Percentiles rank a stretch among this genome's conserved stretches.
Conservation (phyloP, 2,797 vertebrate species). For the Schizothorax lantsangensis region DNA sequence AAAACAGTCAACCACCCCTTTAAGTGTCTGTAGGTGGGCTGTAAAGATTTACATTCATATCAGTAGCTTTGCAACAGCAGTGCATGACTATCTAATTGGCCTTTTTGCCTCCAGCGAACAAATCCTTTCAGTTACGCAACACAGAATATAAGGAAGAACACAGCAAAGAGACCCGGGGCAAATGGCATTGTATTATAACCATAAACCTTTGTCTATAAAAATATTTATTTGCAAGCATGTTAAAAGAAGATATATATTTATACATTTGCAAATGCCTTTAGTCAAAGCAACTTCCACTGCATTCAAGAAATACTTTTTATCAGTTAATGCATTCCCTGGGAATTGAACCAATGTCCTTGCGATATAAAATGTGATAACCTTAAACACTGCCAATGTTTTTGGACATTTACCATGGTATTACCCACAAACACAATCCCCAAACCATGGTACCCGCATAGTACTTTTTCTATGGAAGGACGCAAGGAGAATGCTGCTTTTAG, state of each 20-base stretch:
- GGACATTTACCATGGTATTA: background rate
- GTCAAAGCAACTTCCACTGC: background rate
- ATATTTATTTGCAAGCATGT: no score
- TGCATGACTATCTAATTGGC: background rate
- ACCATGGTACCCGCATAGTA: background rate
- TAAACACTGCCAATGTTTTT: background rate
- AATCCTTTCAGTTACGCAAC: background rate
- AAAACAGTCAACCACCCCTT: no score
- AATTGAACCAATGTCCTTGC: background rate
- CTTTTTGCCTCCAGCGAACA: background rate
- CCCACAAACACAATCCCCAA: background rate
- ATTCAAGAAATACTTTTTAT: background rate
- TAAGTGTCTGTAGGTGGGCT: background rate
- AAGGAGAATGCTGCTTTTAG: background rate
- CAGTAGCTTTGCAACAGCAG: background rate
- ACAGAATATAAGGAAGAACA: background rate
- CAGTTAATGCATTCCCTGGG: background rate
- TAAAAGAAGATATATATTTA: no score
- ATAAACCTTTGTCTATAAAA: no score
- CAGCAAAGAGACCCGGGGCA: no score
- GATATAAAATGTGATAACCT: background rate
- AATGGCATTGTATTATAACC: no score
- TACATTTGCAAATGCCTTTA: background rate
- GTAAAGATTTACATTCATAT: background rate
- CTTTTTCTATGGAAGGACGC: background rate